Evolutionary conservation across 2,888 invertebrate genomes (phyloP).

Genomic region (Barypeithes pellucidus): DNA sequence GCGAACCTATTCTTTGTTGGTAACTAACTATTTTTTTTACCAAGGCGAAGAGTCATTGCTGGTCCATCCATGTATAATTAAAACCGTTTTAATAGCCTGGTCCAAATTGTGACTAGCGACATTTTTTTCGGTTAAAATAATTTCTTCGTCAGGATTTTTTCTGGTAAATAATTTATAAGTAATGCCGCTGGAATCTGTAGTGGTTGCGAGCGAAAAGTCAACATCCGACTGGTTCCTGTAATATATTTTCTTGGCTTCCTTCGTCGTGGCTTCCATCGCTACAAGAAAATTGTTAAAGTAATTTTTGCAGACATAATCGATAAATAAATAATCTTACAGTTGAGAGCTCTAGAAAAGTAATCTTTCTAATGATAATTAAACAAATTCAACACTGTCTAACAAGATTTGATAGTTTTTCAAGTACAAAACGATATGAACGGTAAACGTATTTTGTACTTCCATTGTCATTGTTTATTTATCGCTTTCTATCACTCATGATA

Average conservation of each 20-base stretch:
- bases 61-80: constrained; percentile 73
- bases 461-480: too few relatives aligned
- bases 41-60: constrained; percentile 67
- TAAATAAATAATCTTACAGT: too few relatives aligned
- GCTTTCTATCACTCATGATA: too few relatives aligned
- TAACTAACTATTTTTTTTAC: constrained; percentile 54
- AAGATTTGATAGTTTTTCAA: too few relatives aligned
- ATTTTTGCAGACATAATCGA: too few relatives aligned
- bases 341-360: too few relatives aligned
- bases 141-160: constrained; percentile 44
- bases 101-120: constrained; percentile 45
- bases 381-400: too few relatives aligned
- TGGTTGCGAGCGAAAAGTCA: constrained; percentile 60
- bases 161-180: constrained; percentile 59
- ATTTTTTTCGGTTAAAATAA: constrained; percentile 57
- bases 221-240: constrained; percentile 48
- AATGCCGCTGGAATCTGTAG: constrained; percentile 56
- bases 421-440: too few relatives aligned
- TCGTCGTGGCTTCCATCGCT: neutral
- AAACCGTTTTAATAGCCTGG: constrained; percentile 65
- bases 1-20: too few relatives aligned
- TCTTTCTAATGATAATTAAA: too few relatives aligned
- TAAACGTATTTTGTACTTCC: too few relatives aligned
- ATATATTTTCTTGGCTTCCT: neutral
- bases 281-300: neutral